These are phyloP conservation scores for Atopsyche davidsoni DNA, from an alignment of 1,140 invertebrate species.

Conservation along the genomic window DNA sequence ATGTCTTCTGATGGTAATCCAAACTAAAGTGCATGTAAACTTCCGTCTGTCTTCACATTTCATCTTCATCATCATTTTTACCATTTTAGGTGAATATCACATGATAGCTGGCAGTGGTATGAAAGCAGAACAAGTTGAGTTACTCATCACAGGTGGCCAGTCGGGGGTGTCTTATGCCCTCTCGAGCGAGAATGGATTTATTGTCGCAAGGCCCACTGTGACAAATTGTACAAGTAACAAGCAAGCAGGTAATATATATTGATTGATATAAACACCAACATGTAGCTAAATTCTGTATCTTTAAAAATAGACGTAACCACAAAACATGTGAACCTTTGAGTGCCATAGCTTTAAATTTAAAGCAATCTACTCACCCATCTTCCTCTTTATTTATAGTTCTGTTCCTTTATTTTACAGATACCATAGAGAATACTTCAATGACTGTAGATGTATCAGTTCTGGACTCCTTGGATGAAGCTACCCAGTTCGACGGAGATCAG, in stretches of 20 bases:
- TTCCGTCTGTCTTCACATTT: too few relatives aligned
- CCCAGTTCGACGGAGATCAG: constrained; percentile 19
- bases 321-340: not conserved
- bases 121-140: constrained; percentile 22
- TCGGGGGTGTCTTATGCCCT: constrained; percentile 24
- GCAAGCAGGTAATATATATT: constrained; percentile 9
- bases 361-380: too few relatives aligned
- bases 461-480: constrained; percentile 19
- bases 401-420: constrained; percentile 4
- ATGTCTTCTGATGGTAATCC: constrained; percentile 21
- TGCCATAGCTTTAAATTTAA: too few relatives aligned
- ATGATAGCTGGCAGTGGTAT: constrained; percentile 22
- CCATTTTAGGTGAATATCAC: constrained; percentile 21
- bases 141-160: constrained; percentile 21
- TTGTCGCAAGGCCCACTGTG: constrained; percentile 22
- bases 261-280: not conserved
- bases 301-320: not conserved
- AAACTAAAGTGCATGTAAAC: not conserved
- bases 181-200: constrained; percentile 28
- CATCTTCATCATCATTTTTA: not conserved
- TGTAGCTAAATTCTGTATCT: not conserved
- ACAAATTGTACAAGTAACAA: constrained; percentile 7
- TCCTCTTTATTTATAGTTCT: not conserved
- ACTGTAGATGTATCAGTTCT: constrained; percentile 16
- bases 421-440: constrained; percentile 9